These are phyloP conservation scores for Sylvia atricapilla DNA, from an alignment of 2,113 vertebrate genomes.

Conservation along the genomic window DNA sequence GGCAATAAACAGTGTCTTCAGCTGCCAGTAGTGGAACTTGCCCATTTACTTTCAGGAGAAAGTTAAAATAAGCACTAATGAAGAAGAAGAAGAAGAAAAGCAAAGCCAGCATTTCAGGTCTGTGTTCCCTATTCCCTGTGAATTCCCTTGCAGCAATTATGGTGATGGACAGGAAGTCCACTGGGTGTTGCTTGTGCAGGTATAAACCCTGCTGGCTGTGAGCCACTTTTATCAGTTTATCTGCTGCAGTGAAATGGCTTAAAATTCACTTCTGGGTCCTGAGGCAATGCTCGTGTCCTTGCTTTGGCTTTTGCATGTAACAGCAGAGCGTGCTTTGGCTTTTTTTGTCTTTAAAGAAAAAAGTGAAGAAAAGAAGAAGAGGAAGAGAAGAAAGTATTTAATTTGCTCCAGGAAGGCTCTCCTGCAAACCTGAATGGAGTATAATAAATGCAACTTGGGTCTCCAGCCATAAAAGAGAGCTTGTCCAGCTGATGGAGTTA, in stretches of 20 bases:
- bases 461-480: not conserved
- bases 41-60: conserved; percentile 16
- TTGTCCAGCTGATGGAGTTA: not conserved
- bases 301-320: not conserved
- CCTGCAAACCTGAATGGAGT: not conserved
- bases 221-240: not conserved
- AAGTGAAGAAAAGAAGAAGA: not conserved
- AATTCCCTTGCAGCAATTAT: not conserved
- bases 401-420: not conserved
- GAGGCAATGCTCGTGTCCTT: not conserved
- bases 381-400: not conserved
- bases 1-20: not conserved
- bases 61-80: conserved; percentile 23
- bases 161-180: not conserved
- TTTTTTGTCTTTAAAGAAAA: not conserved
- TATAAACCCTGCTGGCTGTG: not conserved
- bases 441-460: not conserved
- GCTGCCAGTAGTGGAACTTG: conserved; percentile 14
- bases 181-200: not conserved
- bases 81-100: not conserved
- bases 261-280: not conserved
- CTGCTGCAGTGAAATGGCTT: not conserved
- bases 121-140: not conserved
- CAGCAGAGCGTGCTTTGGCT: not conserved
- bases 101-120: conserved; percentile 37